Evolutionary conservation across 2,113 vertebrate genomes (phyloP).

Genomic region (Gopherus evgoodei): DNA sequence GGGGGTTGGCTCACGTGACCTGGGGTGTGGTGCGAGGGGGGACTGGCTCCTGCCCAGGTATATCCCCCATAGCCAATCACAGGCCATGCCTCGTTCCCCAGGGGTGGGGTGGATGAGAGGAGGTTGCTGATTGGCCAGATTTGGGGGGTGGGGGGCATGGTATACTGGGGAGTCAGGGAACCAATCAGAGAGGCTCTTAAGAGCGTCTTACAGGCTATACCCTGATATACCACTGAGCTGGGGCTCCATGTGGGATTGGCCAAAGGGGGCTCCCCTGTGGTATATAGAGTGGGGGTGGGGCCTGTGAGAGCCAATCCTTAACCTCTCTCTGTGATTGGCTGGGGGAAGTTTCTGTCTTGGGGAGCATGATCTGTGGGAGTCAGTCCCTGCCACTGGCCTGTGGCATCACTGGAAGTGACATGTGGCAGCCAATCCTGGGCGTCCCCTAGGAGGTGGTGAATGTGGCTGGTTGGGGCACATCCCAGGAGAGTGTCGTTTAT

Average conservation of each 20-base stretch:
- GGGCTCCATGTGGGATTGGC: background rate
- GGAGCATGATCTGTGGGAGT: background rate
- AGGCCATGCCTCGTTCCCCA: background rate
- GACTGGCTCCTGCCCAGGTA: too few relatives aligned
- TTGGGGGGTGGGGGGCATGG: too few relatives aligned
- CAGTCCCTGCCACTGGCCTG: background rate
- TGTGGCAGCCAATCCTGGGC: background rate
- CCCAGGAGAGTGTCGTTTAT: too few relatives aligned
- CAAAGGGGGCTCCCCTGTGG: too few relatives aligned
- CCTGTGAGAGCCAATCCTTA: background rate
- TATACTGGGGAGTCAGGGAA: too few relatives aligned
- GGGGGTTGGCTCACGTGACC: background rate
- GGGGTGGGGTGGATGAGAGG: background rate
- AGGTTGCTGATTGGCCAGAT: background rate
- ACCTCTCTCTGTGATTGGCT: background rate
- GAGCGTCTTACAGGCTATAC: fast-evolving
- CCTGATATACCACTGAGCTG: background rate
- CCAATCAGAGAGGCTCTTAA: background rate
- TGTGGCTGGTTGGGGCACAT: background rate
- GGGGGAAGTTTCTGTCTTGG: background rate
- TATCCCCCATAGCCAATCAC: background rate
- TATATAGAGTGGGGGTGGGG: too few relatives aligned
- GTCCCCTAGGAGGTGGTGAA: background rate
- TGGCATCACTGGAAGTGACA: background rate
- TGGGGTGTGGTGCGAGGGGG: background rate